Evolutionary conservation across 1,140 invertebrate genomes (phyloP).

Genomic region (Teleopsis dalmanni): DNA sequence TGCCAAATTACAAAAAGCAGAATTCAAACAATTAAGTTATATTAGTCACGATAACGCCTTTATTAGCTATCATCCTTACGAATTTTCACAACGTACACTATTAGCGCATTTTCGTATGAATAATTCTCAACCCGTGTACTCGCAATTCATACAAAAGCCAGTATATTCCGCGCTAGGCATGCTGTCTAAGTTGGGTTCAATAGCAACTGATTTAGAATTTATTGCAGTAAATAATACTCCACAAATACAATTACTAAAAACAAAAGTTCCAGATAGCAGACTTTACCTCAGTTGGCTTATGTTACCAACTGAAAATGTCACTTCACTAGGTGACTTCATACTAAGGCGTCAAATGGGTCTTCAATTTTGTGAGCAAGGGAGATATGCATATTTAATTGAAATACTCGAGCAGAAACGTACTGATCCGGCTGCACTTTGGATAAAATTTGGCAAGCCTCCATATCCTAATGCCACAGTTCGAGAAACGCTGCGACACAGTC

Average conservation of each 20-base stretch:
- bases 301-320: not conserved
- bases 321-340: not conserved
- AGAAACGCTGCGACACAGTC: constrained; percentile 25
- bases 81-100: constrained; percentile 46
- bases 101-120: constrained; percentile 50
- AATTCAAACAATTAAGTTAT: constrained; percentile 31
- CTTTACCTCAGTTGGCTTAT: constrained; percentile 14
- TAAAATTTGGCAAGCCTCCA: constrained; percentile 18
- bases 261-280: not conserved
- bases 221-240: not conserved
- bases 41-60: constrained; percentile 50
- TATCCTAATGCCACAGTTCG: constrained; percentile 34
- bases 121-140: constrained; percentile 41
- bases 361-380: not conserved
- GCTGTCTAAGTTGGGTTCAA: constrained; percentile 42
- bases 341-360: not conserved
- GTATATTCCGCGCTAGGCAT: constrained; percentile 46
- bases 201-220: constrained; percentile 24
- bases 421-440: constrained; percentile 35
- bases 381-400: constrained; percentile 39
- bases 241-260: constrained; percentile 7
- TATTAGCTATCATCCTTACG: constrained; percentile 46
- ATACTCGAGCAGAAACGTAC: constrained; percentile 35
- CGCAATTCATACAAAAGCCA: constrained; percentile 49
- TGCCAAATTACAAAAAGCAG: constrained; percentile 24